These are phyloP conservation scores for Petrosia ficiformis DNA, from an alignment of 37 sponge, comb jelly and placozoan genomes.

Conservation along the genomic window DNA sequence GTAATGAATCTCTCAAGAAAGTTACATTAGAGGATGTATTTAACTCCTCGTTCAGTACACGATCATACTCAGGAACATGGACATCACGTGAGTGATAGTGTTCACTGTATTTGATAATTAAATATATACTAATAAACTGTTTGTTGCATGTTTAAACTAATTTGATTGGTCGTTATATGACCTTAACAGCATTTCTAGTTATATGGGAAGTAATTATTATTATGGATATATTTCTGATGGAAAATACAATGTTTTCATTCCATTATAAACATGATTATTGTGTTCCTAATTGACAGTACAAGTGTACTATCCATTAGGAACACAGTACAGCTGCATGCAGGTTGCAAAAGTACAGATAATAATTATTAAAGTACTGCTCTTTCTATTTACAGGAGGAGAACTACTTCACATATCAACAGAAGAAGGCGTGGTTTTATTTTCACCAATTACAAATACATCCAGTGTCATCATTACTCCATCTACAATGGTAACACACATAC, in stretches of 20 bases:
- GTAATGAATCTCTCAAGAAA: not conserved
- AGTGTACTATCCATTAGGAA: too few species aligned
- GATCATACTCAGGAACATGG: conserved; percentile 22
- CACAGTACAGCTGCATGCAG: too few species aligned
- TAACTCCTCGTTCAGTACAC: not conserved
- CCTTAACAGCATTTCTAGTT: too few species aligned
- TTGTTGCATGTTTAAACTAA: too few species aligned
- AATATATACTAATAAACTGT: too few species aligned
- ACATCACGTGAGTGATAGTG: conserved; percentile 21
- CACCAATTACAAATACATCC: not conserved
- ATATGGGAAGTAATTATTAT: too few species aligned
- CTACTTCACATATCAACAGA: conserved; percentile 9
- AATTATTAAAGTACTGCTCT: too few species aligned
- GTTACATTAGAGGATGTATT: conserved; percentile 43
- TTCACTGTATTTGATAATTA: too few species aligned
- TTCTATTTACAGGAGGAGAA: not conserved
- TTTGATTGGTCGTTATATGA: too few species aligned
- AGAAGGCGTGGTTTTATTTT: conserved; percentile 14
- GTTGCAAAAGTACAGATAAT: too few species aligned
- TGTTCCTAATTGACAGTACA: too few species aligned
- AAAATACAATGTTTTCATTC: not conserved
- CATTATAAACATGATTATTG: too few species aligned
- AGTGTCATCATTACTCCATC: not conserved
- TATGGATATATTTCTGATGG: not conserved
- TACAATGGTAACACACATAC: not conserved